A percentile compares a stretch with the other conserved stretches of the same genome.
These are phyloP conservation scores for Malthinus flaveolus DNA, from an alignment of 2,888 invertebrate genomes.

Conservation along the genomic window DNA sequence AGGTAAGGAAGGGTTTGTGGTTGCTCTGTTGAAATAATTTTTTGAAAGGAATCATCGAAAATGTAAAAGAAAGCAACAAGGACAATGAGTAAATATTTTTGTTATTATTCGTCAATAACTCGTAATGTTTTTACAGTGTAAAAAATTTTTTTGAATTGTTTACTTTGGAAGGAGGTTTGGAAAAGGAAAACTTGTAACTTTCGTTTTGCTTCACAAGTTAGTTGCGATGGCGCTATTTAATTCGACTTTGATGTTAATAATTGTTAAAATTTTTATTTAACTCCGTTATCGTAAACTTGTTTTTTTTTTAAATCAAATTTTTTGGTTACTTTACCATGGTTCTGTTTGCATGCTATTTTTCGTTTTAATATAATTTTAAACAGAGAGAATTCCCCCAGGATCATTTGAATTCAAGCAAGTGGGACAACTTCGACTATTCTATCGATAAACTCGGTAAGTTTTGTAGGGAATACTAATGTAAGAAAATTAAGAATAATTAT, in stretches of 20 bases:
- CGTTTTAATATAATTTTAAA: constrained; percentile 34
- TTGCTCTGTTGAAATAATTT: constrained; percentile 2
- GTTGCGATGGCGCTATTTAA: no score
- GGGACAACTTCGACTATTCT: constrained; percentile 86
- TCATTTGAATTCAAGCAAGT: constrained; percentile 67
- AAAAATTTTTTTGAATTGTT: no score
- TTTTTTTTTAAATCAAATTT: no score
- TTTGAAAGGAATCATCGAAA: no score
- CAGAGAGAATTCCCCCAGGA: constrained; percentile 51
- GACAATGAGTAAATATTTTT: no score
- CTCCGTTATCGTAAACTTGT: no score
- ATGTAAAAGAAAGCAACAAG: constrained; percentile 8
- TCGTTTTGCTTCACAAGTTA: no score
- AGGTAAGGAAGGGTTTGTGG: constrained; percentile 47
- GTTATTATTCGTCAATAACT: no score
- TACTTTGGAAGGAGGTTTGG: no score
- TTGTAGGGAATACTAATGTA: constrained; percentile 18
- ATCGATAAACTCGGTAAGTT: constrained; percentile 82
- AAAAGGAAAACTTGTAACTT: no score
- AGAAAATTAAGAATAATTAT: constrained; percentile 2
- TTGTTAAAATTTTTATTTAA: background rate
- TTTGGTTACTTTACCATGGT: no score
- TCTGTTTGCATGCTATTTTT: constrained; percentile 25
- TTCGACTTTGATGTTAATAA: background rate
- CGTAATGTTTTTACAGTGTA: no score